Conservation (phyloP, 2,797 vertebrate species). For the Brachyalestes nurse region DNA sequence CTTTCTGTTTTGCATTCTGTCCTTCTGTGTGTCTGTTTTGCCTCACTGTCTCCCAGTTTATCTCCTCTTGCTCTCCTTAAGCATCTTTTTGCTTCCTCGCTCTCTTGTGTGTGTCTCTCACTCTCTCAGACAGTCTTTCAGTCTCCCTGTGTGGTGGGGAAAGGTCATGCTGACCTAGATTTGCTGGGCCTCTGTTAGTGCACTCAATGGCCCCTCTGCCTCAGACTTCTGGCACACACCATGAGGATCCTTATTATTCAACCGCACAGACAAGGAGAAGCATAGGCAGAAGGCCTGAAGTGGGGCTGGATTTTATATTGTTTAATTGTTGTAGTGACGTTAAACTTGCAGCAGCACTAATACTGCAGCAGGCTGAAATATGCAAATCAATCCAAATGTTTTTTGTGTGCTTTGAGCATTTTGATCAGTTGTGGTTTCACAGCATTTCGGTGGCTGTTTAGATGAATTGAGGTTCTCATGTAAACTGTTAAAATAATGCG, state of each 20-base stretch:
- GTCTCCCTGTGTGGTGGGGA: conserved; percentile 50
- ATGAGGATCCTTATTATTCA: conserved; percentile 50
- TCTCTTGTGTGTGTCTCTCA: conserved; percentile 1
- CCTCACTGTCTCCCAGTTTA: conserved; percentile 5
- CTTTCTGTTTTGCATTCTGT: conserved; percentile 17
- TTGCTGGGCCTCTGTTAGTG: conserved; percentile 40
- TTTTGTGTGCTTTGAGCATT: neutral
- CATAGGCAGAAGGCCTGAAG: neutral
- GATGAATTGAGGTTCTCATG: too few relatives aligned
- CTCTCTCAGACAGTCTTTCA: conserved; percentile 35
- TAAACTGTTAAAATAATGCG: too few relatives aligned
- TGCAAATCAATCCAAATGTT: neutral
- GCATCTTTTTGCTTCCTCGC: neutral
- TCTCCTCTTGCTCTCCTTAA: conserved; percentile 3
- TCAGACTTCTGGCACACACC: conserved; percentile 43
- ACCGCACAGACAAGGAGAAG: neutral
- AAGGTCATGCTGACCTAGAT: conserved; percentile 66
- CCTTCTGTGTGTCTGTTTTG: conserved; percentile 23
- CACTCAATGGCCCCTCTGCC: conserved; percentile 46
- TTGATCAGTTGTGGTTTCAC: neutral
- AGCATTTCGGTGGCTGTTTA: too few relatives aligned
- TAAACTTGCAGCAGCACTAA: neutral
- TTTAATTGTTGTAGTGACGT: neutral
- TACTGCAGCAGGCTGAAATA: neutral
- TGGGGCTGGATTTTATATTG: neutral